phyloP scores from a whole-genome alignment of 2,888 invertebrate species.

The Sphecodes monilicornis region DNA sequence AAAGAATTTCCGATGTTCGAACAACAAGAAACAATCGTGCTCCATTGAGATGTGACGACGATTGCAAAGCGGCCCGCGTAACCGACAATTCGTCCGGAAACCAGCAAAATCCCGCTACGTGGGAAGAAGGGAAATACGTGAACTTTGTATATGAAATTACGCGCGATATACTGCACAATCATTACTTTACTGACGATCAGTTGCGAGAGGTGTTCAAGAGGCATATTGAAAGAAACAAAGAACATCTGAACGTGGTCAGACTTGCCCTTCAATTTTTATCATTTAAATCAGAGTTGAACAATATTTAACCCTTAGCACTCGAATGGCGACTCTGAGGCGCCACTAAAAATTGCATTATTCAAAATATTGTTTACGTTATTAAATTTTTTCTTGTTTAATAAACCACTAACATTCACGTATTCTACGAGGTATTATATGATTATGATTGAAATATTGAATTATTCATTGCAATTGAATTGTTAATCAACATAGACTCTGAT shows the following conservation, averaged over 20 bases:
- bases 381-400: too few relatives aligned
- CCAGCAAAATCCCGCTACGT: background rate
- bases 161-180: conserved; percentile 86
- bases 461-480: too few relatives aligned
- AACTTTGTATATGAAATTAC: conserved; percentile 85
- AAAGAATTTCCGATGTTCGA: conserved; percentile 30
- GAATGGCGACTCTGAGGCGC: too few relatives aligned
- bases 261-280: background rate
- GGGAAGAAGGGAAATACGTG: conserved; percentile 81
- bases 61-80: background rate
- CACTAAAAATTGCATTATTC: too few relatives aligned
- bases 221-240: conserved; percentile 85
- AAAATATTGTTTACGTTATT: too few relatives aligned
- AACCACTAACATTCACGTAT: too few relatives aligned
- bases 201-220: conserved; percentile 85
- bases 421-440: too few relatives aligned
- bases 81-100: background rate
- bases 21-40: conserved; percentile 23
- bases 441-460: too few relatives aligned
- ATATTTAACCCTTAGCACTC: background rate
- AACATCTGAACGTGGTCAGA: conserved; percentile 84
- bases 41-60: conserved; percentile 12
- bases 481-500: background rate
- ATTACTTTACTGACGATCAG: conserved; percentile 85
- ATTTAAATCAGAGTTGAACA: background rate